Evolutionary conservation across 2,888 invertebrate genomes (phyloP), one percentile per base, ranked within the genome.

Genomic region (Leptopilina syphax): DNA sequence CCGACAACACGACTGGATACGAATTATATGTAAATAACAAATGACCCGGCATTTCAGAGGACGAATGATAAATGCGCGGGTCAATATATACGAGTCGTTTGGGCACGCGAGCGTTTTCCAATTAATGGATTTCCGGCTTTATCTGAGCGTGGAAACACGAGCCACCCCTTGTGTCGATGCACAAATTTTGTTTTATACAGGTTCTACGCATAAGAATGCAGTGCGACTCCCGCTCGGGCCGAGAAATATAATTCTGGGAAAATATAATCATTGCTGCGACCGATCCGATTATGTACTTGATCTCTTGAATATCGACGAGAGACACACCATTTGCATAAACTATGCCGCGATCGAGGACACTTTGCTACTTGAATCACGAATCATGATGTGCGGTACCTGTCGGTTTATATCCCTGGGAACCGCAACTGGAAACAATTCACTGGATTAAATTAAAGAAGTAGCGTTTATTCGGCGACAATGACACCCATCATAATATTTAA

Each of bases 81-180:
- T 60, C 57, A 73, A 73, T 41, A 73, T 70, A 70, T 68, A 68
- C 24, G 54, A 27, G 70, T 70, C 50, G 84, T 80, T 84, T 83
- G 82, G 83, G 79, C 83, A 80, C 83, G 82, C 89, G 86, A 89
- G 86, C 87, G 86, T 89, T 90, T 89, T 88, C 89, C 90, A 89
- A 90, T 90, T 90, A 90, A 90, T 89, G 89, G 88, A 89, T 90
- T 90, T 89, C 85, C 88, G 86, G 88, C 85, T 87, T 88, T 88
- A 89, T 87, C 85, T 85, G 87, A 83, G 85, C 86, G 84, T 86
- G 83, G 82, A 82, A 83, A 83, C 82, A 82, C 83, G 84, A 83
- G 82, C 34, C 34, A 34, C 34, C 34, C 34, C 82, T 83, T 44
- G 44, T 7, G 85, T 83, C 85, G 86, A 84, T 84, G 84, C 86